A percentile compares a stretch with the other conserved stretches of the same genome.
Evolutionary conservation across 2,797 vertebrate genomes (phyloP).

Genomic region (Erpetoichthys calabaricus): DNA sequence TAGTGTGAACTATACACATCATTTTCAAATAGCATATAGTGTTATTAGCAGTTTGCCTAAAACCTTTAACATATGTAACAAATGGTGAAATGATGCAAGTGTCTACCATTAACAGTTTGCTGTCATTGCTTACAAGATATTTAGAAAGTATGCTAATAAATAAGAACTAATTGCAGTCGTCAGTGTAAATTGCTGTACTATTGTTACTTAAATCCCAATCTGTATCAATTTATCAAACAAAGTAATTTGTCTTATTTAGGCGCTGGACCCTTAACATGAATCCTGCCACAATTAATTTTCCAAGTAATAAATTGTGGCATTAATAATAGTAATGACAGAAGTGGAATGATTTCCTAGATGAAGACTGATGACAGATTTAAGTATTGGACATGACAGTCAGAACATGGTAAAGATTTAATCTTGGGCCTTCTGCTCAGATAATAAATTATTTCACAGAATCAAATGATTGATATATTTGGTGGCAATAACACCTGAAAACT

Average conservation of each 20-base stretch:
- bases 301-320: conserved; percentile 74
- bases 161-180: conserved; percentile 25
- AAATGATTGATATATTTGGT: conserved; percentile 87
- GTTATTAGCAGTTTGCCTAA: too few relatives aligned
- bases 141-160: conserved; percentile 16
- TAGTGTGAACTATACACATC: too few relatives aligned
- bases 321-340: conserved; percentile 70
- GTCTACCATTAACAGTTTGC: not conserved
- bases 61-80: too few relatives aligned
- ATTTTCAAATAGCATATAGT: too few relatives aligned
- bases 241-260: conserved; percentile 81
- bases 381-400: conserved; percentile 68
- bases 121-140: not conserved
- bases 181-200: conserved; percentile 20
- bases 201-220: conserved; percentile 41
- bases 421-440: conserved; percentile 77
- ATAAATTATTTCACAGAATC: conserved; percentile 88
- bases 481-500: conserved; percentile 59
- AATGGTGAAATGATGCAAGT: too few relatives aligned
- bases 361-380: conserved; percentile 84
- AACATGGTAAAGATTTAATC: conserved; percentile 79
- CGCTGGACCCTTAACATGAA: conserved; percentile 63
- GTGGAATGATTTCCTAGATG: conserved; percentile 63
- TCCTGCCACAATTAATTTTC: conserved; percentile 89
- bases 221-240: conserved; percentile 54